phyloP scores from a whole-genome alignment of 2,113 vertebrate genomes.

The Arenaria interpres region DNA sequence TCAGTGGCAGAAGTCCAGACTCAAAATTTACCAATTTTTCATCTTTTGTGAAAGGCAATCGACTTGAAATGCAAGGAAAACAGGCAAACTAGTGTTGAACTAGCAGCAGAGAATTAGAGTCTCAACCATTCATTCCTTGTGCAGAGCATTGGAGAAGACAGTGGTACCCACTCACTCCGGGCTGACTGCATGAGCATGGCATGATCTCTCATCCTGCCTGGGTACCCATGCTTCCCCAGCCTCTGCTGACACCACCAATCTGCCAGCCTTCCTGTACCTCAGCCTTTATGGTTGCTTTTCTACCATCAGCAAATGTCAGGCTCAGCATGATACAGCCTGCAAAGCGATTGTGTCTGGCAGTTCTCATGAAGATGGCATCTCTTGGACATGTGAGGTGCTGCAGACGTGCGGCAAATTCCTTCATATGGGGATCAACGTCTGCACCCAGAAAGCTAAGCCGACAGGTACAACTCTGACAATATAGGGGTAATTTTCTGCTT shows the following conservation, averaged over 20 bases:
- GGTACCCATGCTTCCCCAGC: neutral
- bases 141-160: neutral
- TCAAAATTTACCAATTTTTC: neutral
- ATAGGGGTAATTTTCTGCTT: neutral
- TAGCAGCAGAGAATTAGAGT: neutral
- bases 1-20: neutral
- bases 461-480: neutral
- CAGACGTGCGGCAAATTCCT: neutral
- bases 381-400: neutral
- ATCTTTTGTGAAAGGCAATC: neutral
- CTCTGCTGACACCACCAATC: neutral
- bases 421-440: rapidly evolving
- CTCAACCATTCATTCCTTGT: neutral
- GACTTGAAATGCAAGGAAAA: neutral
- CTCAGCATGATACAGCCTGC: neutral
- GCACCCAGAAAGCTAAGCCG: rapidly evolving
- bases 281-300: neutral
- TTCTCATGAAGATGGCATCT: neutral
- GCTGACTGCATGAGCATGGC: neutral
- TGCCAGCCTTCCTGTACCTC: neutral
- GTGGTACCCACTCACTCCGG: neutral
- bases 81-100: neutral
- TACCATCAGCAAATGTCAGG: neutral
- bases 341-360: neutral
- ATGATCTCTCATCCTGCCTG: neutral